Evolutionary conservation across 2,888 invertebrate genomes (phyloP).

Genomic region (Shargacucullia verbasci): DNA sequence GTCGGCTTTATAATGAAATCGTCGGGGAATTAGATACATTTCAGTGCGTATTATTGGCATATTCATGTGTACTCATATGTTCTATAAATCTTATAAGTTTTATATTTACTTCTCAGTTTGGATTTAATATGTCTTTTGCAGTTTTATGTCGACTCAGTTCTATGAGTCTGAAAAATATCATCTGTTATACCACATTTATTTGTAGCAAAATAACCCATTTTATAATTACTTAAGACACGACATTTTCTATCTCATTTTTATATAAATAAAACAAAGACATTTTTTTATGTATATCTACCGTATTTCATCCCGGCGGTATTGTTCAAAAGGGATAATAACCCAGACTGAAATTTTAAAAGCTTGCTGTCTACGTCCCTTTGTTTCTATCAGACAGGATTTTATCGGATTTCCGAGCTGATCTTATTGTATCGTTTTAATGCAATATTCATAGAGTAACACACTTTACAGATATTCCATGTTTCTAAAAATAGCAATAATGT

Average conservation of each 20-base stretch:
- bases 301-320: constrained; percentile 42
- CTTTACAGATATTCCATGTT: background rate
- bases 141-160: background rate
- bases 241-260: background rate
- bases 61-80: background rate
- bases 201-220: too few relatives aligned
- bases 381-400: constrained; percentile 58
- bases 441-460: constrained; percentile 34
- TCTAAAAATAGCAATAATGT: too few relatives aligned
- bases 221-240: too few relatives aligned
- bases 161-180: too few relatives aligned
- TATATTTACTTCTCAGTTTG: background rate
- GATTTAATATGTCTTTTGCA: background rate
- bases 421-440: constrained; percentile 50
- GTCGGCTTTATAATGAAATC: constrained; percentile 52
- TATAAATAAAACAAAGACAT: constrained; percentile 1
- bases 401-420: constrained; percentile 54
- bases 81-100: background rate
- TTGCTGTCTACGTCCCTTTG: constrained; percentile 54
- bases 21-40: constrained; percentile 32
- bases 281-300: background rate
- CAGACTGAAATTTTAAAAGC: constrained; percentile 63
- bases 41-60: constrained; percentile 21
- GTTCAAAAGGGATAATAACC: constrained; percentile 57
- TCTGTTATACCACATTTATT: too few relatives aligned